Conservation (phyloP, 2,113 vertebrate species). For the Poicephalus gulielmi region DNA sequence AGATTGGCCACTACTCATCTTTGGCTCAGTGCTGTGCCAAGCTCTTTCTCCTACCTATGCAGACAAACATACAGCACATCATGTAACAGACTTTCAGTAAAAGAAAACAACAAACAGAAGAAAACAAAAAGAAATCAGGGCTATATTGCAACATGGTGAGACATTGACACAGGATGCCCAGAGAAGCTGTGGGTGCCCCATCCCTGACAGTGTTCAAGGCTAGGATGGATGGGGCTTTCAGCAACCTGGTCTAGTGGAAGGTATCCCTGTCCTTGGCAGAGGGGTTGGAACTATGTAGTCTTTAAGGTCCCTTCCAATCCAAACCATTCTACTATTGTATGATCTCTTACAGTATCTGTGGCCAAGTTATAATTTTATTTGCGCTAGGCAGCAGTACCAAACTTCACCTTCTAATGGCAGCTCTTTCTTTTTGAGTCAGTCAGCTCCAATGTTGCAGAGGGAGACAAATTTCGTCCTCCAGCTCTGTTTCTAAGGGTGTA, state of each 20-base stretch:
- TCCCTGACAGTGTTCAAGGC: not conserved
- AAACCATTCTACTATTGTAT: not conserved
- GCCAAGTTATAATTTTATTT: not conserved
- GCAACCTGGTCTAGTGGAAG: not conserved
- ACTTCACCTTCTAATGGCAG: not conserved
- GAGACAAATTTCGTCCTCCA: not conserved
- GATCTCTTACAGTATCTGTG: not conserved
- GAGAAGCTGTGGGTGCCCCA: not conserved
- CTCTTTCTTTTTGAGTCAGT: not conserved
- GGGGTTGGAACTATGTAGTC: not conserved
- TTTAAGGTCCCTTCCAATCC: not conserved
- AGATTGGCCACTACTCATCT: not conserved
- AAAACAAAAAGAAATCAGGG: not conserved
- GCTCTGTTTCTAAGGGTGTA: not conserved
- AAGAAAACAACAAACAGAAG: not conserved
- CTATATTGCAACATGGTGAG: not conserved
- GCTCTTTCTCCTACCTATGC: not conserved
- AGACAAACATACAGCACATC: not conserved
- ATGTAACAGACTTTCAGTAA: no score
- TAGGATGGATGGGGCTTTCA: not conserved
- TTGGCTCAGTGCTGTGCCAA: rapidly evolving
- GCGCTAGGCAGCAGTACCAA: not conserved
- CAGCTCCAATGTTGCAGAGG: not conserved
- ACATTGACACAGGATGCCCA: not conserved
- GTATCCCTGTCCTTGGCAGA: not conserved